Evolutionary conservation across 1,140 invertebrate genomes (phyloP).

Genomic region (Limonius californicus): DNA sequence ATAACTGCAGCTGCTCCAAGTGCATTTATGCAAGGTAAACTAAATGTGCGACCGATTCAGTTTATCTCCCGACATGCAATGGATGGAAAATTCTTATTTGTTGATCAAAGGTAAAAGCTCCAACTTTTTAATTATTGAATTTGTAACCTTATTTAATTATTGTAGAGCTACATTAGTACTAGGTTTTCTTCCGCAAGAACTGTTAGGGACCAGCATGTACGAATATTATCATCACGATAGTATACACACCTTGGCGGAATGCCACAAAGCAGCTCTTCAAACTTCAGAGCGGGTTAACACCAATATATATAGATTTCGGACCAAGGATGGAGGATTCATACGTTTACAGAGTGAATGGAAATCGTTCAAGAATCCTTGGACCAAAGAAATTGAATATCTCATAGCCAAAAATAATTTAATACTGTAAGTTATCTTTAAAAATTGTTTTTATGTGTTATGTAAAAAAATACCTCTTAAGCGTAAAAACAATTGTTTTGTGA

Average conservation of each 20-base stretch:
- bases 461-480: no score
- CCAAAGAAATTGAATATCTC: slow-evolving; percentile 85
- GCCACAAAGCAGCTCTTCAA: slow-evolving; percentile 77
- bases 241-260: slow-evolving; percentile 73
- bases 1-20: slow-evolving; percentile 46
- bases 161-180: slow-evolving; percentile 79
- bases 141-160: neutral
- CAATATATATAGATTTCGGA: slow-evolving; percentile 72
- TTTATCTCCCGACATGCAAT: slow-evolving; percentile 86
- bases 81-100: slow-evolving; percentile 97
- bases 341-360: slow-evolving; percentile 80
- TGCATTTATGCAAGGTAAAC: slow-evolving; percentile 30
- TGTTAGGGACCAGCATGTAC: slow-evolving; percentile 89
- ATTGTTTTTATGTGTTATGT: no score
- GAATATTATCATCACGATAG: slow-evolving; percentile 89
- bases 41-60: slow-evolving; percentile 56
- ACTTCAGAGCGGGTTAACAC: slow-evolving; percentile 62
- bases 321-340: slow-evolving; percentile 71
- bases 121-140: neutral
- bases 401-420: slow-evolving; percentile 79
- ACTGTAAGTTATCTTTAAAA: slow-evolving; percentile 54
- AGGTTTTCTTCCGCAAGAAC: slow-evolving; percentile 89
- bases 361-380: slow-evolving; percentile 87
- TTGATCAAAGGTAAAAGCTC: slow-evolving; percentile 66
- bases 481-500: no score